Evolutionary conservation across 2,113 vertebrate species (phyloP).

Genomic region (Phasianus colchicus): DNA sequence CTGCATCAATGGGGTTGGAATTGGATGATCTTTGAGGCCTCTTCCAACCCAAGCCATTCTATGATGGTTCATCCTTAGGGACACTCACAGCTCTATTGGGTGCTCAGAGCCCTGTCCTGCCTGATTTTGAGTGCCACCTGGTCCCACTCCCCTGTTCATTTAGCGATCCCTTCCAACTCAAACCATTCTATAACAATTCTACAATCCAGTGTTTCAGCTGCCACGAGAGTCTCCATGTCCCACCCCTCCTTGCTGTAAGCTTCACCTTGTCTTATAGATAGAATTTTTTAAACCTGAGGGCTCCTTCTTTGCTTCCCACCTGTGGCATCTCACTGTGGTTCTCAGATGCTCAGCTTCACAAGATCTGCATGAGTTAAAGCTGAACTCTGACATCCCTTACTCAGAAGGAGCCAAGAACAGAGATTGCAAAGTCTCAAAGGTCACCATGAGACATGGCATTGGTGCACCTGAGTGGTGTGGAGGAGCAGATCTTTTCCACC

Average conservation of each 20-base stretch:
- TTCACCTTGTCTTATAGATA: not conserved
- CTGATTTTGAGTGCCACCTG: too few relatives aligned
- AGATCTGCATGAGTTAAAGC: rapidly evolving
- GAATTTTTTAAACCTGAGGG: rapidly evolving
- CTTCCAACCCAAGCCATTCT: too few relatives aligned
- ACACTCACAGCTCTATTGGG: too few relatives aligned
- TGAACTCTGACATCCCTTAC: rapidly evolving
- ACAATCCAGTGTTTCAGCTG: too few relatives aligned
- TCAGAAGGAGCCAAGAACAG: not conserved
- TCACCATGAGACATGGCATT: not conserved
- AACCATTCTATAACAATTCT: too few relatives aligned
- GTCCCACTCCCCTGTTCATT: too few relatives aligned
- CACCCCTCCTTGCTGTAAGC: not conserved
- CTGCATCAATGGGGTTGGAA: too few relatives aligned
- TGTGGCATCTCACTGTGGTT: not conserved
- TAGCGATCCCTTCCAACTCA: too few relatives aligned
- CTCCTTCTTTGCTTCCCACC: not conserved
- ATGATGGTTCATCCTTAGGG: too few relatives aligned
- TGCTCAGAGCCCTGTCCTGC: too few relatives aligned
- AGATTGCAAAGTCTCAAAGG: not conserved
- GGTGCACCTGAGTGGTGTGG: not conserved
- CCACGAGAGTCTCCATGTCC: too few relatives aligned
- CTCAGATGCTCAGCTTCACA: not conserved
- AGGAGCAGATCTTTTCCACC: not conserved
- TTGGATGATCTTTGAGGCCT: too few relatives aligned